These are phyloP conservation scores for Setipinna tenuifilis DNA, from an alignment of 2,797 vertebrate species.

Conservation along the genomic window DNA sequence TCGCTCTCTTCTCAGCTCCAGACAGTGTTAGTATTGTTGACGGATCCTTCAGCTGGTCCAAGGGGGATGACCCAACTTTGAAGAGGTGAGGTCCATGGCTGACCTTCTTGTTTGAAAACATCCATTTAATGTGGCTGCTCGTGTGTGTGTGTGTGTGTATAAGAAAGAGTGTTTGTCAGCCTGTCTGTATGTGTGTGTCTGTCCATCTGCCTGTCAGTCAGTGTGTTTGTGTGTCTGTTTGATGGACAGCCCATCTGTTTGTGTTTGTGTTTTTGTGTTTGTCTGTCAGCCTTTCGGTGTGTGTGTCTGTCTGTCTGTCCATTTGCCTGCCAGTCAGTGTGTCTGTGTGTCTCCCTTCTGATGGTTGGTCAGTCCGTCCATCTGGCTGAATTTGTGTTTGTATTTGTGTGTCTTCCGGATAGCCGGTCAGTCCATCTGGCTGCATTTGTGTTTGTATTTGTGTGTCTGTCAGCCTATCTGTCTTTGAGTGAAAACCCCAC, in stretches of 20 bases:
- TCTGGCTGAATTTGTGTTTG: no score
- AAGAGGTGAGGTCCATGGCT: slow-evolving; percentile 74
- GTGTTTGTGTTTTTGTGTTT: no score
- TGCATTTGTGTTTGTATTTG: no score
- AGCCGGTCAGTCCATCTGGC: no score
- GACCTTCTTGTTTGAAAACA: not conserved
- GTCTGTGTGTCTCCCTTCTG: not conserved
- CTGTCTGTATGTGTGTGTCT: not conserved
- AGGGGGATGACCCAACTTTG: slow-evolving; percentile 78
- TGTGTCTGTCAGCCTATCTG: no score
- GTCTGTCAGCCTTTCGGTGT: no score
- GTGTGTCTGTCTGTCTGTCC: no score
- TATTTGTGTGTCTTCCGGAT: no score
- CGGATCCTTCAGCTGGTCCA: slow-evolving; percentile 91
- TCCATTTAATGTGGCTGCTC: not conserved
- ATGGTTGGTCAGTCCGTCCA: not conserved
- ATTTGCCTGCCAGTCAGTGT: not conserved
- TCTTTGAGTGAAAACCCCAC: no score
- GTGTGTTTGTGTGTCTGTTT: no score
- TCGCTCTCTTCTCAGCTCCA: slow-evolving; percentile 64
- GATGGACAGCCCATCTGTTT: no score
- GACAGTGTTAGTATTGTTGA: slow-evolving; percentile 81
- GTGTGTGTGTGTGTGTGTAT: not conserved
- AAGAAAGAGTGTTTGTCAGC: not conserved
- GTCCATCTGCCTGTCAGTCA: no score